phyloP scores from a whole-genome alignment of 1,140 invertebrate species.

The Drosophila navojoa region DNA sequence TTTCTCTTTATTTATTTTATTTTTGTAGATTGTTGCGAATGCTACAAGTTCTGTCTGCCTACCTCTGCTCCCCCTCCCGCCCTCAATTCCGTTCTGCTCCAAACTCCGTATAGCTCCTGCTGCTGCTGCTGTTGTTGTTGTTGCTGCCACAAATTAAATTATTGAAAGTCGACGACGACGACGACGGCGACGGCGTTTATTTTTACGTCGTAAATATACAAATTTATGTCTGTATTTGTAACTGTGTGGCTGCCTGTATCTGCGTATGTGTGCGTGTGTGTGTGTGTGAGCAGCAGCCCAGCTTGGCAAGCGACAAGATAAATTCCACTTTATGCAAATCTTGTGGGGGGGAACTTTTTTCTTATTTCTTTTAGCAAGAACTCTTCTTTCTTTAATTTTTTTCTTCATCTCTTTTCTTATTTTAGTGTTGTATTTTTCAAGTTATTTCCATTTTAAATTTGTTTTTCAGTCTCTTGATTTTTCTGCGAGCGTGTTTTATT shows the following conservation, averaged over 20 bases:
- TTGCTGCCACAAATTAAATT: constrained; percentile 75
- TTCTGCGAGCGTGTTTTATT: constrained; percentile 63
- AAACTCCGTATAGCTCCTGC: constrained; percentile 3
- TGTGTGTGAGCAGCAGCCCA: constrained; percentile 19
- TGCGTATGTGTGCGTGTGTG: constrained; percentile 1
- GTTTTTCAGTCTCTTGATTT: constrained; percentile 63
- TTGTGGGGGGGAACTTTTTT: constrained; percentile 70
- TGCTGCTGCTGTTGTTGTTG: constrained; percentile 27
- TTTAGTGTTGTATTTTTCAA: constrained; percentile 34
- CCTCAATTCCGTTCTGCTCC: not conserved
- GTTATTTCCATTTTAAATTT: constrained; percentile 82
- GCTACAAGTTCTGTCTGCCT: constrained; percentile 27
- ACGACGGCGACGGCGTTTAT: constrained; percentile 54
- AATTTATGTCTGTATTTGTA: constrained; percentile 63
- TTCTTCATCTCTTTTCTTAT: not conserved
- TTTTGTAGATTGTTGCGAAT: constrained; percentile 27
- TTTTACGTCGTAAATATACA: constrained; percentile 82
- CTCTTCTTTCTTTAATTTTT: constrained; percentile 38
- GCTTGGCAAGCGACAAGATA: constrained; percentile 55
- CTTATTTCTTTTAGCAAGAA: constrained; percentile 33
- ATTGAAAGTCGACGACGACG: constrained; percentile 70
- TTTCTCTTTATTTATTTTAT: not conserved
- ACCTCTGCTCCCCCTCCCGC: constrained; percentile 17
- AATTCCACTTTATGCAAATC: constrained; percentile 81
- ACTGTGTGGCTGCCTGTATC: not conserved